Base-by-base conservation (phyloP, 2,797 vertebrate species). In the Momotus momota region DNA sequence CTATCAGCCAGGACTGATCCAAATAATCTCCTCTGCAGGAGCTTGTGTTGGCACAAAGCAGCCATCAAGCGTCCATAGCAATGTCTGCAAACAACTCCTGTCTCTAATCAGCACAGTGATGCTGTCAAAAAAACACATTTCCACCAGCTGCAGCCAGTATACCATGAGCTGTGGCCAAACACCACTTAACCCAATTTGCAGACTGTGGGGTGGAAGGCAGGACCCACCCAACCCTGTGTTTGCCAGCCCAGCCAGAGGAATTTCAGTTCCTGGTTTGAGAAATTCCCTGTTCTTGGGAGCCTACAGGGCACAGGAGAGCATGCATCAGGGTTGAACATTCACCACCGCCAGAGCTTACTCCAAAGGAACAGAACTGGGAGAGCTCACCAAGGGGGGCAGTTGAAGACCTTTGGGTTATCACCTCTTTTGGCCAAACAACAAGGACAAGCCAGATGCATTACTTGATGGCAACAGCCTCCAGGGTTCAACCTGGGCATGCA, bases 251-350 rank as follows among this genome's bases (percentile, higher is more conserved):
- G 55, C 7, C 3, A 4, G 43, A 9, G 49, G 45, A 72, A 87
- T 60, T 64, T 71, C 35, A 77, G 20, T 12, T 71, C 48, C 52
- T 3, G 2, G 45, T 16, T 14, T 26, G 15, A 25, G 22, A 60
- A n/a, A 19, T 48, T 75, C 20, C 33, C 73, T 1, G 1, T 52
- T 77, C 38, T 35, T 3, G 1, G 9, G 35, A 78, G 33, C n/a
- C n/a, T 52, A 12, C 0, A 0, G n/a, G 26, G 43, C 20, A 51
- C 16, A 21, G 0, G 3, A 45, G 52, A 87, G n/a, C 13, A 5
- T 0, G 2, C 2, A 1, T 6, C 2, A 3, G 14, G 14, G 12
- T 80, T 21, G 18, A 26, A 3, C 0, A 1, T 15, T 45, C 19
- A 12, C 45, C 10, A 3, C 25, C 54, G 77, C 35, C 40, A 33